Percentiles rank a stretch among this genome's conserved stretches.
phyloP scores from a whole-genome alignment of 2,888 invertebrate species.

The Parelbella ahira region DNA sequence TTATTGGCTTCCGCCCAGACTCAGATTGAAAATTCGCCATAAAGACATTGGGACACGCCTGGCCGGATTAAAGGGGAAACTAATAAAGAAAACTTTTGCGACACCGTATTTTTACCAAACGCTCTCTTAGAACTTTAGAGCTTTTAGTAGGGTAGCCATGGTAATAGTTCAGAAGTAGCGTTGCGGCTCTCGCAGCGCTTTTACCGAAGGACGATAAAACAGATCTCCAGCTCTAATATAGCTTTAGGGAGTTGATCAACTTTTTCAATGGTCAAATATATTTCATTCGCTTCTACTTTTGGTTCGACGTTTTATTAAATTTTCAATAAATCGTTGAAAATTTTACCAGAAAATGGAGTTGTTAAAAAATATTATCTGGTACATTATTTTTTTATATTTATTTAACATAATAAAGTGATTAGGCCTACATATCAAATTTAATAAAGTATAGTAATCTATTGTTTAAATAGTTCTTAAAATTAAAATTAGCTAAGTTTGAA shows the following conservation, averaged over 20 bases:
- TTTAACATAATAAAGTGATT: too few species aligned
- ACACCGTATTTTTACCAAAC: conserved; percentile 78
- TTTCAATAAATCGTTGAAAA: conserved; percentile 33
- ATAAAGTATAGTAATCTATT: too few species aligned
- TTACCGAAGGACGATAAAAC: conserved; percentile 49
- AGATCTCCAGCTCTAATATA: conserved; percentile 45
- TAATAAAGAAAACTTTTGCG: conserved; percentile 80
- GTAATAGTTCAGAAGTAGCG: conserved; percentile 60
- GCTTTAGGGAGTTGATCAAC: conserved; percentile 50
- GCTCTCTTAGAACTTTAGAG: conserved; percentile 68
- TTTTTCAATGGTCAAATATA: conserved; percentile 44
- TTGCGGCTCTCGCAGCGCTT: conserved; percentile 48
- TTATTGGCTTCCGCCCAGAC: conserved; percentile 78
- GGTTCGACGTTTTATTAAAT: too few species aligned
- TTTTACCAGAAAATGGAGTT: conserved; percentile 1
- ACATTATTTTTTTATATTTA: too few species aligned
- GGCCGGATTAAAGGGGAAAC: conserved; percentile 77
- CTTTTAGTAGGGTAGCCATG: conserved; percentile 67
- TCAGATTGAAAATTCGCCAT: conserved; percentile 80
- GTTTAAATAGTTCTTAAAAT: too few species aligned
- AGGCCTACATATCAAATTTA: too few species aligned
- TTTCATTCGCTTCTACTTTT: not conserved
- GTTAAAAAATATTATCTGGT: too few species aligned
- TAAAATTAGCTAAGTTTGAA: too few species aligned
- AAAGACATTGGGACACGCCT: conserved; percentile 79